Conservation (phyloP, 2,113 vertebrate species). For the Madoqua kirkii region DNA sequence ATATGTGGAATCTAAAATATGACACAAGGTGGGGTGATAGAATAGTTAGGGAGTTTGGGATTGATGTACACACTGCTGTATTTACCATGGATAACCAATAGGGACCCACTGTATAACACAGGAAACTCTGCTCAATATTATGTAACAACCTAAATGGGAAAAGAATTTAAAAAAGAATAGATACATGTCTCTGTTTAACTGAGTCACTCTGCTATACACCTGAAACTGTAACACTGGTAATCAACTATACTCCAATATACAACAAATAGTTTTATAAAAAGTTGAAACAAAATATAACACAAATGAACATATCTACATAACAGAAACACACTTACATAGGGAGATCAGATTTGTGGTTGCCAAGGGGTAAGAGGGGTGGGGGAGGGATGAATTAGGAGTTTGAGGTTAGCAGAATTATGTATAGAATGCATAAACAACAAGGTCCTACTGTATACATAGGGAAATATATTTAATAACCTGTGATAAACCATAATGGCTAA, state of each 20-base stretch:
- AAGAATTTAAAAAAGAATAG: neutral
- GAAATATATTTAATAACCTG: neutral
- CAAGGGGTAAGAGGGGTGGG: neutral
- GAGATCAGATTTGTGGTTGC: neutral
- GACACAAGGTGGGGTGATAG: neutral
- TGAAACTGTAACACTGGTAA: neutral
- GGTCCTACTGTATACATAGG: neutral
- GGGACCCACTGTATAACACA: neutral
- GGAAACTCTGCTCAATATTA: neutral
- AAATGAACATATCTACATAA: neutral
- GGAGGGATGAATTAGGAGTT: neutral
- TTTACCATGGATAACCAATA: neutral
- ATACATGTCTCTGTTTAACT: neutral
- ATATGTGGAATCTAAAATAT: neutral
- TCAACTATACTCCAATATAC: neutral
- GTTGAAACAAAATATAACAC: neutral
- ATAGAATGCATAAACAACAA: neutral
- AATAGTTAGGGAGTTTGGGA: neutral
- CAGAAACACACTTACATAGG: neutral
- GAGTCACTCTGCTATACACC: neutral
- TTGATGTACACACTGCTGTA: neutral
- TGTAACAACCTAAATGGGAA: neutral
- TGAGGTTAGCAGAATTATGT: neutral
- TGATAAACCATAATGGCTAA: neutral
- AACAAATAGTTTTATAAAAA: neutral